Evolutionary conservation across 2,888 invertebrate species (phyloP), one percentile per base, ranked within the genome.

Genomic region (Ganaspis brasiliensis): DNA sequence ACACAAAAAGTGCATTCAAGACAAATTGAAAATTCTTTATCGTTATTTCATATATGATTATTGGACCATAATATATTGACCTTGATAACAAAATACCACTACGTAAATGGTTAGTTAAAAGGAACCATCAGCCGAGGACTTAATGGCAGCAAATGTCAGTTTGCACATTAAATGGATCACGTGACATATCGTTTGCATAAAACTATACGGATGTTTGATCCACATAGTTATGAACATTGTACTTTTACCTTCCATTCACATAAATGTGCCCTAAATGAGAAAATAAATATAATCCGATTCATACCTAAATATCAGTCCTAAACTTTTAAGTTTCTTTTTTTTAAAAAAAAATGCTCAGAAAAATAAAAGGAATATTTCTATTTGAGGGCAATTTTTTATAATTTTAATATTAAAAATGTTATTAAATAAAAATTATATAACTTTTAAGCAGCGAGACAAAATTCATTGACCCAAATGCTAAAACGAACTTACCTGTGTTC

Each of bases 151-250:
- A 24, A 67, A 67, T 45, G 40, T 40, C 21, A 24, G 21, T 40
- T 67, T 67, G 40, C 40, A 40, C 67, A 67, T 67, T 67, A 67
- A 67, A 67, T n/a, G 67, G 45, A 67, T 67, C 67, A 67, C 67
- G 67, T 67, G 67, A 19, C 45, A 67, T 67, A 67, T 67, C 67
- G 67, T 67, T 67, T 67, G 67, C 67, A 67, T 67, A 67, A 67
- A 67, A 45, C 40, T 67, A 9, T 67, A 9, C 67, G 67, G 67
- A 67, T 67, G 67, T 67, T 67, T 67, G 67, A 40, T 67, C 67
- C n/a, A n/a, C n/a, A n/a, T 24, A 67, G 40, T 67, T 67, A 24
- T 45, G 24, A 14, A 8, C 40, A 67, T 45, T 40, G n/a, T 24
- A 67, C 10, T 67, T 67, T 45, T 67, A 8, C 12, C 37, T n/a